Evolutionary conservation across 2,797 vertebrate species (phyloP).

Genomic region (Mastacembelus armatus): DNA sequence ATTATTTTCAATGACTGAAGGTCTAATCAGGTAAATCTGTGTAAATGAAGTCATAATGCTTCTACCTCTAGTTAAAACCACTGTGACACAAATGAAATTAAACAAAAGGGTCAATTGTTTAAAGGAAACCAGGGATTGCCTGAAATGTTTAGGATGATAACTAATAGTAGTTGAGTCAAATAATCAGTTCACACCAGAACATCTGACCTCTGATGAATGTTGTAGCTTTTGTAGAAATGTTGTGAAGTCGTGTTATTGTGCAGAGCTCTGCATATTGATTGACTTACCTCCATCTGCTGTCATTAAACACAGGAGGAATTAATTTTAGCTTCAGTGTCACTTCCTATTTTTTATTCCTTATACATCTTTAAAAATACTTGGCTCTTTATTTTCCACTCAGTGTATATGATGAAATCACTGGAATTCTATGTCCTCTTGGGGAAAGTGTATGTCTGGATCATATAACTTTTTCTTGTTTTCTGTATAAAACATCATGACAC

Average conservation of each 20-base stretch:
- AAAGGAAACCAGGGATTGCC: background rate
- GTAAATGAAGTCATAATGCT: background rate
- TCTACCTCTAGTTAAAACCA: conserved; percentile 21
- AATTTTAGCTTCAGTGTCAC: background rate
- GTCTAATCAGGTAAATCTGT: background rate
- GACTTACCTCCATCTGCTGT: conserved; percentile 9
- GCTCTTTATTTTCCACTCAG: background rate
- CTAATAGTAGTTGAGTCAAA: background rate
- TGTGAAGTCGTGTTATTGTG: background rate
- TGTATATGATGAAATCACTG: background rate
- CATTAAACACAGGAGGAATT: background rate
- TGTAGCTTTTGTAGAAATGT: background rate
- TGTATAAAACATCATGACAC: too few relatives aligned
- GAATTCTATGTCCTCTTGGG: background rate
- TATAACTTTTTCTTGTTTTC: background rate
- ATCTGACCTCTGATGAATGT: conserved; percentile 16
- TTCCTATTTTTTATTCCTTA: background rate
- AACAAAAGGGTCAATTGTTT: background rate
- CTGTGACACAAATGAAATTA: background rate
- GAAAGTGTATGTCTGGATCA: background rate
- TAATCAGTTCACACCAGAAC: conserved; percentile 8
- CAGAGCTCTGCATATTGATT: background rate
- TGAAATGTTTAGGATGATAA: conserved; percentile 1
- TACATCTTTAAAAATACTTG: background rate
- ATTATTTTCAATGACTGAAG: conserved; percentile 5